Evolutionary conservation across 2,797 vertebrate species (phyloP).

Genomic region (Myotis findleyi): DNA sequence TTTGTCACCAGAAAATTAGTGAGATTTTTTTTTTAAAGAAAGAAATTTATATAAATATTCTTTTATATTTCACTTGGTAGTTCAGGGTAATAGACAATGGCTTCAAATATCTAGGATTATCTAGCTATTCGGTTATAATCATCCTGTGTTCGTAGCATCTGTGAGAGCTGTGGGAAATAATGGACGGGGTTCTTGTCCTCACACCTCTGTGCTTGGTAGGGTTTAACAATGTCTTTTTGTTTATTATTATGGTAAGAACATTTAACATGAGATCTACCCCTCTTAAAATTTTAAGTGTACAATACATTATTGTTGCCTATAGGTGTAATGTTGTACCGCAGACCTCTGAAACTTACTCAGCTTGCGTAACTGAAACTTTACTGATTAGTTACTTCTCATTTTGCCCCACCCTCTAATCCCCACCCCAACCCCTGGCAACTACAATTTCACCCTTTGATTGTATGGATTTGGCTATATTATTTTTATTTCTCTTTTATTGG

Average conservation of each 20-base stretch:
- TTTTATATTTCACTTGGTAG: constrained; percentile 40
- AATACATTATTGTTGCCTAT: background rate
- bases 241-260: background rate
- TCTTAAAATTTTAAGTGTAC: background rate
- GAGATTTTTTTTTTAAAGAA: background rate
- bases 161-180: background rate
- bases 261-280: background rate
- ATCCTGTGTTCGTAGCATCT: background rate
- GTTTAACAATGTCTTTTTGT: background rate
- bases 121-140: background rate
- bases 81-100: background rate
- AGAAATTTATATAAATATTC: background rate
- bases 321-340: background rate
- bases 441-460: background rate
- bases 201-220: background rate
- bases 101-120: background rate
- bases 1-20: background rate
- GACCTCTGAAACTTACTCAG: background rate
- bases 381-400: background rate
- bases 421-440: background rate
- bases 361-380: background rate
- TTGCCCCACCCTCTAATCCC: background rate
- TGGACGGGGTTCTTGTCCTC: background rate
- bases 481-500: background rate
- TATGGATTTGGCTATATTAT: background rate